Percentiles rank a stretch among this genome's conserved stretches.
Evolutionary conservation across 2,888 invertebrate genomes (phyloP).

Genomic region (Nemapogon koenigi): DNA sequence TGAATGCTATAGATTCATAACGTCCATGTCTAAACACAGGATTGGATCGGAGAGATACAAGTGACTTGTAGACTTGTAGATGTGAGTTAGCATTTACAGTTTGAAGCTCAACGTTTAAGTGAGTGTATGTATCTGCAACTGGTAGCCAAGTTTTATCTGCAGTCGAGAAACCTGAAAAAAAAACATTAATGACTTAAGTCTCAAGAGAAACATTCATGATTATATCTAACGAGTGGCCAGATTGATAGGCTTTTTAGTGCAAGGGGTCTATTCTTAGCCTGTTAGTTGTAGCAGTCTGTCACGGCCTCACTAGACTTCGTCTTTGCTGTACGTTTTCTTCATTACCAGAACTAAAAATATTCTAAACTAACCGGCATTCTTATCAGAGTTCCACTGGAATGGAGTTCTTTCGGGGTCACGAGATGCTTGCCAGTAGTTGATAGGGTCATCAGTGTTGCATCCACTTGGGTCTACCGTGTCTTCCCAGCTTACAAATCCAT

Average conservation of each 20-base stretch:
- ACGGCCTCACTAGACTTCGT: too few relatives aligned
- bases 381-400: conserved; percentile 69
- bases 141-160: conserved; percentile 70
- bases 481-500: conserved; percentile 70
- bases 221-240: too few relatives aligned
- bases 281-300: too few relatives aligned
- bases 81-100: conserved; percentile 54
- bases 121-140: conserved; percentile 66
- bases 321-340: too few relatives aligned
- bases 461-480: conserved; percentile 73
- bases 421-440: conserved; percentile 62
- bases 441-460: conserved; percentile 69
- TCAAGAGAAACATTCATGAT: too few relatives aligned
- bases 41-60: conserved; percentile 60
- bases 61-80: conserved; percentile 65
- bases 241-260: too few relatives aligned
- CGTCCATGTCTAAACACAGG: conserved; percentile 59
- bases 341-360: too few relatives aligned
- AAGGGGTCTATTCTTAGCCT: too few relatives aligned
- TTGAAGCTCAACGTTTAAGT: conserved; percentile 65
- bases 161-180: conserved; percentile 64
- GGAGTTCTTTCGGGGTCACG: conserved; percentile 73
- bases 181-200: too few relatives aligned
- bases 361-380: conserved; percentile 44
- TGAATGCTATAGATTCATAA: conserved; percentile 57